Percentiles rank a stretch among this genome's conserved stretches.
Evolutionary conservation across 2,888 invertebrate genomes (phyloP).

Genomic region (Thera obeliscata): DNA sequence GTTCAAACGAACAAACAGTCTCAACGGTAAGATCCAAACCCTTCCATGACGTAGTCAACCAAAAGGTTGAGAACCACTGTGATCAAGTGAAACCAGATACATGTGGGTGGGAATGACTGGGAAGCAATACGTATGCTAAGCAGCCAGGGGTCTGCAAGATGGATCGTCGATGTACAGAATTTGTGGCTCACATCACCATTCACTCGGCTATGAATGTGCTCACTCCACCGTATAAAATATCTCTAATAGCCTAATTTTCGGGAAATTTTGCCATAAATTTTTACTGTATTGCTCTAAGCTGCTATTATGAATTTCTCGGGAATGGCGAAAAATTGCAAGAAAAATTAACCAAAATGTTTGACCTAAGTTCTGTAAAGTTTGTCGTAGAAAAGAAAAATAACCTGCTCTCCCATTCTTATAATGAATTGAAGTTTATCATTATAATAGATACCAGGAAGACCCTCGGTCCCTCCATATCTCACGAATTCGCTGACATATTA

Average conservation of each 20-base stretch:
- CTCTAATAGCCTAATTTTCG: slow-evolving; percentile 38
- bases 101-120: slow-evolving; percentile 45
- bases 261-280: slow-evolving; percentile 26
- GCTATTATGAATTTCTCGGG: slow-evolving; percentile 1
- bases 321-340: neutral
- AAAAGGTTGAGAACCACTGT: slow-evolving; percentile 11
- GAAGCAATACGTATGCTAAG: slow-evolving; percentile 73
- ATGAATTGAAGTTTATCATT: slow-evolving; percentile 29
- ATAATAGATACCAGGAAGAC: slow-evolving; percentile 39
- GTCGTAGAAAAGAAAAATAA: no score
- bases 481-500: slow-evolving; percentile 74
- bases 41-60: neutral
- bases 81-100: slow-evolving; percentile 9
- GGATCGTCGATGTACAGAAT: slow-evolving; percentile 53
- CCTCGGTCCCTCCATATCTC: slow-evolving; percentile 41
- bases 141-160: slow-evolving; percentile 58
- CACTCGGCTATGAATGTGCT: slow-evolving; percentile 16
- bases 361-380: no score
- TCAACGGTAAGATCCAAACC: no score
- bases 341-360: neutral
- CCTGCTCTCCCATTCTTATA: neutral
- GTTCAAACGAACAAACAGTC: no score
- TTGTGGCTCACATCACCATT: slow-evolving; percentile 8
- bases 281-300: slow-evolving; percentile 16
- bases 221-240: slow-evolving; percentile 33